Percentiles rank a stretch among this genome's conserved stretches.
phyloP scores from a whole-genome alignment of 2,888 invertebrate species.

The Entomobrya multifasciata region DNA sequence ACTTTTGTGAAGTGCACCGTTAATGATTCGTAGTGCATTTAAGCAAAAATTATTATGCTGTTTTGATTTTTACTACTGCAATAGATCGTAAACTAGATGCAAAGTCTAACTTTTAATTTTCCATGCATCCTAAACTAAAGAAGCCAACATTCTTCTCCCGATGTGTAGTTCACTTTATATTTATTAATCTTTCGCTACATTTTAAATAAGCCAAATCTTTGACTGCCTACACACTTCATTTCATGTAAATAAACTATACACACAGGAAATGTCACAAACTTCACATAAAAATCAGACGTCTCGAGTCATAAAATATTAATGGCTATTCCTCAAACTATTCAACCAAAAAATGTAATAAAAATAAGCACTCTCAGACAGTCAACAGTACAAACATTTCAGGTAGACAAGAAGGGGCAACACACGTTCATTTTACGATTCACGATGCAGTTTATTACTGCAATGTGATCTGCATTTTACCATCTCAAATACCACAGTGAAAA shows the following conservation, averaged over 20 bases:
- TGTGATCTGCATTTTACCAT: slow-evolving; percentile 48
- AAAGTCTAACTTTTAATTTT: no score
- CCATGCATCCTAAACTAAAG: no score
- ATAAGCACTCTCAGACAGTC: not conserved
- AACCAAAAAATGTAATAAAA: not conserved
- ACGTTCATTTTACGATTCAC: slow-evolving; percentile 15
- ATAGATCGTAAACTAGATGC: no score
- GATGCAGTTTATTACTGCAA: slow-evolving; percentile 36
- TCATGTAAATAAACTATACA: no score
- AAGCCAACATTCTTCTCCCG: not conserved
- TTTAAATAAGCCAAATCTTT: not conserved
- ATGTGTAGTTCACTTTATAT: not conserved
- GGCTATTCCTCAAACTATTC: not conserved
- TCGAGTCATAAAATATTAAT: slow-evolving; percentile 31
- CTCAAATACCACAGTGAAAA: not conserved
- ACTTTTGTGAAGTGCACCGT: no score
- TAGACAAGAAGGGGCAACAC: not conserved
- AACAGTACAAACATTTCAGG: not conserved
- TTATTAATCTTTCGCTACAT: not conserved
- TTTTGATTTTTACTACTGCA: no score
- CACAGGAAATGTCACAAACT: not conserved
- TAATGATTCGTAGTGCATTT: no score
- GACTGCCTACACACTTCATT: not conserved
- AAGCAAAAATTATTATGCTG: no score
- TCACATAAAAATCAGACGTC: slow-evolving; percentile 29